Conservation (phyloP, 2,888 invertebrate species). For the Nephrotoma appendiculata region DNA sequence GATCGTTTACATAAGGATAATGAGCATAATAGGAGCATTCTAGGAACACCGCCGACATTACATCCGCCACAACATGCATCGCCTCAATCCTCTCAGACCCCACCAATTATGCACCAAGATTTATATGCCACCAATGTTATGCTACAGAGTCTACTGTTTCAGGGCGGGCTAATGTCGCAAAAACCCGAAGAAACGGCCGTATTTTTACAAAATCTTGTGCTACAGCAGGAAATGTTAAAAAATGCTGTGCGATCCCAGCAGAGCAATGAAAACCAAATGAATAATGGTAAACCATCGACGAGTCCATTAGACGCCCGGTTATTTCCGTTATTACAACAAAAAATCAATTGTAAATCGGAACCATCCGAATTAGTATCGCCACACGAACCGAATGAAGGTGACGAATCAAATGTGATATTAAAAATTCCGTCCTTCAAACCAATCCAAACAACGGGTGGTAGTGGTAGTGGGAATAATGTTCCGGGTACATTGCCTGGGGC, state of each 20-base stretch:
- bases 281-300: conserved; percentile 18
- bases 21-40: conserved; percentile 1
- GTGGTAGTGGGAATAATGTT: conserved; percentile 30
- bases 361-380: conserved; percentile 35
- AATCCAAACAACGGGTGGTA: conserved; percentile 21
- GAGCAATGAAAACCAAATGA: conserved; percentile 15
- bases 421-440: conserved; percentile 90
- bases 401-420: conserved; percentile 61
- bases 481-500: conserved; percentile 32
- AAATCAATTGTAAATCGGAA: conserved; percentile 24
- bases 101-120: conserved; percentile 17
- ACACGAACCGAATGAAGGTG: conserved; percentile 26
- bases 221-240: conserved; percentile 21
- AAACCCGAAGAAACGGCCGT: conserved; percentile 13
- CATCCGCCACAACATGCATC: conserved; percentile 20
- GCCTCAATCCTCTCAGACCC: conserved; percentile 18
- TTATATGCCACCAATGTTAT: conserved; percentile 22
- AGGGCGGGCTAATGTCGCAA: conserved; percentile 17
- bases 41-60: conserved; percentile 14
- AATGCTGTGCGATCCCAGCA: conserved; percentile 20
- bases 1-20: conserved; percentile 1
- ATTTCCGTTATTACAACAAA: conserved; percentile 21
- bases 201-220: conserved; percentile 5
- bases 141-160: conserved; percentile 25
- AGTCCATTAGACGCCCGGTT: conserved; percentile 21